These are phyloP conservation scores for Eulithis testata DNA, from an alignment of 2,888 invertebrate species.

Conservation along the genomic window DNA sequence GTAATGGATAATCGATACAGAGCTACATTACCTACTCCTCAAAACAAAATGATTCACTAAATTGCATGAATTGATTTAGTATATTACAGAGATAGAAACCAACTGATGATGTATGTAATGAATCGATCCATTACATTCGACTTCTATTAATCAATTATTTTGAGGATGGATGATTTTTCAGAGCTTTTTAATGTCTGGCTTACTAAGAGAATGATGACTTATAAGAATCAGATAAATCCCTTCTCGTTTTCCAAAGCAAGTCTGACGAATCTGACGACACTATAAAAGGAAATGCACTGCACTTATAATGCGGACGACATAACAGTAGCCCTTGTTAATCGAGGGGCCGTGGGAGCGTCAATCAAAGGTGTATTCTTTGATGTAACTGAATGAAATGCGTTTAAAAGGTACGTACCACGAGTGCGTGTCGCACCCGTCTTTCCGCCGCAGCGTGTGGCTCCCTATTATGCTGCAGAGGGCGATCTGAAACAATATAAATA, in stretches of 20 bases:
- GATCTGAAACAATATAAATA: constrained; percentile 64
- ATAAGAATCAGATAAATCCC: too few species aligned
- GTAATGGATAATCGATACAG: too few species aligned
- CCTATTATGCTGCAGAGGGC: constrained; percentile 83
- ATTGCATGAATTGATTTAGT: too few species aligned
- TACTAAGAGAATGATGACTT: too few species aligned
- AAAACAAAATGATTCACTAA: too few species aligned
- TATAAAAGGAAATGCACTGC: constrained; percentile 18
- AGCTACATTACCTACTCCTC: too few species aligned
- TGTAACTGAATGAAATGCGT: constrained; percentile 2
- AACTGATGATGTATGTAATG: too few species aligned
- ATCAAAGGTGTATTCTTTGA: constrained; percentile 7
- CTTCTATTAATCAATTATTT: too few species aligned
- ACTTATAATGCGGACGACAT: background rate
- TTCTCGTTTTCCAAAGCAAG: background rate
- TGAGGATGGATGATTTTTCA: too few species aligned
- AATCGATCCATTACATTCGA: too few species aligned
- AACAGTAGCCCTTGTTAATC: constrained; percentile 8
- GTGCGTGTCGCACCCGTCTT: constrained; percentile 85
- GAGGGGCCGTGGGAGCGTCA: constrained; percentile 19
- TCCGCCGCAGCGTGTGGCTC: constrained; percentile 84
- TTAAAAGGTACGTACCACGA: constrained; percentile 74
- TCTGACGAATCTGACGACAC: background rate
- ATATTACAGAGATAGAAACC: too few species aligned
- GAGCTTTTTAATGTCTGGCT: too few species aligned